Conservation (phyloP, 2,113 vertebrate genomes). For the Neodon shergylaensis region DNA sequence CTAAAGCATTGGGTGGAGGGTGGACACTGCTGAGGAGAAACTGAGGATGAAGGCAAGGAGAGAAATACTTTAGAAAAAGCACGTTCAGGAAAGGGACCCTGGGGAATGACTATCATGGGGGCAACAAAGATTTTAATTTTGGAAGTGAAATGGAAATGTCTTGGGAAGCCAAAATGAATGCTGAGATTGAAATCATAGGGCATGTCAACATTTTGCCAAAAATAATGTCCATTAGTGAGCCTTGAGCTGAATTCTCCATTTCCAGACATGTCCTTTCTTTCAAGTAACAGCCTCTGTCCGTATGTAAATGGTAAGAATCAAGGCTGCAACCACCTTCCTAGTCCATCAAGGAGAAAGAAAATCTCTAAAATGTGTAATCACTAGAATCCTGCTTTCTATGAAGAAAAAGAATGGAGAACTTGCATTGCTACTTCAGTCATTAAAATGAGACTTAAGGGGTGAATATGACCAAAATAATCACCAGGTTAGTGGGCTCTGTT, state of each 20-base stretch:
- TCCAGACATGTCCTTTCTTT: background rate
- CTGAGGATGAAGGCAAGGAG: background rate
- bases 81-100: background rate
- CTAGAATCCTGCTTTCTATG: background rate
- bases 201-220: background rate
- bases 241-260: background rate
- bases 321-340: background rate
- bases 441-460: background rate
- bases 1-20: background rate
- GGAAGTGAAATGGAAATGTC: background rate
- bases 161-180: background rate
- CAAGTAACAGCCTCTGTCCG: background rate
- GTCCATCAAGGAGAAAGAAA: background rate
- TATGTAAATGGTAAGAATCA: background rate
- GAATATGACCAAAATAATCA: slow-evolving; percentile 50
- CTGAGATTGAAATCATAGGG: background rate
- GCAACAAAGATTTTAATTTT: background rate
- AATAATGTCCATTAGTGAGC: background rate
- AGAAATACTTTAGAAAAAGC: background rate
- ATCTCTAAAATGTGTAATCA: background rate
- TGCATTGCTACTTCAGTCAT: slow-evolving; percentile 1
- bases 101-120: background rate
- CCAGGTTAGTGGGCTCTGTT: background rate
- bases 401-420: slow-evolving; percentile 40
- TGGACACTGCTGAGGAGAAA: background rate